phyloP scores from a whole-genome alignment of 2,888 invertebrate genomes.

The Rhingia campestris region DNA sequence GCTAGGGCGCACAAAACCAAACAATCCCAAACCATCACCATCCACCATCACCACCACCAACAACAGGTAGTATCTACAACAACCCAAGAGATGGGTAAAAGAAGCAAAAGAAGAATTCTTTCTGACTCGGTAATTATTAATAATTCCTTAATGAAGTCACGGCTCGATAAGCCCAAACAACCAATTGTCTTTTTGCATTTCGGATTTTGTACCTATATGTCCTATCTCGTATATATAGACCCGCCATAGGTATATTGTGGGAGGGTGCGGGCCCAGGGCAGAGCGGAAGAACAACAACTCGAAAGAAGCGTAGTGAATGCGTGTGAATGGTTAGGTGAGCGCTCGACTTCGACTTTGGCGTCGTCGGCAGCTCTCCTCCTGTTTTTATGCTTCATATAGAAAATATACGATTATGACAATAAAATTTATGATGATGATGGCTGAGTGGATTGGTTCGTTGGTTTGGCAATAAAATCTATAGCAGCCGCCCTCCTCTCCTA shows the following conservation, averaged over 20 bases:
- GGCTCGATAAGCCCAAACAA: conserved; percentile 75
- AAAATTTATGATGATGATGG: conserved; percentile 74
- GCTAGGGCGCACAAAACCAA: conserved; percentile 12
- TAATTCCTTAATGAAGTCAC: conserved; percentile 76
- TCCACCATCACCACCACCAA: conserved; percentile 11
- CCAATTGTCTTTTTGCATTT: conserved; percentile 75
- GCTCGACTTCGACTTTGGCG: neutral
- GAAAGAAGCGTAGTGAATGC: conserved; percentile 68
- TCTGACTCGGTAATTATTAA: conserved; percentile 75
- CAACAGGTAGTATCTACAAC: conserved; percentile 26
- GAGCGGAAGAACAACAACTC: conserved; percentile 38
- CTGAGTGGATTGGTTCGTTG: conserved; percentile 74
- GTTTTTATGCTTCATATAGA: conserved; percentile 74
- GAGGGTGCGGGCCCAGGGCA: conserved; percentile 8
- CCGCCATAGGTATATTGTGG: conserved; percentile 20
- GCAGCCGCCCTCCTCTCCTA: conserved; percentile 66
- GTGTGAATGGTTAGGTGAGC: conserved; percentile 71
- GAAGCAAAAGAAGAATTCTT: conserved; percentile 63
- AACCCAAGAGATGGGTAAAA: conserved; percentile 48
- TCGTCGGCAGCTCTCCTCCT: conserved; percentile 53
- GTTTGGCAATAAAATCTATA: conserved; percentile 74
- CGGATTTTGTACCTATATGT: conserved; percentile 58
- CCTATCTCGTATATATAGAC: conserved; percentile 16
- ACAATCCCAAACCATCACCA: conserved; percentile 13
- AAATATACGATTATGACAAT: conserved; percentile 74